Percentiles rank a stretch among this genome's conserved stretches.
These are phyloP conservation scores for Drosophila mimetica DNA, from an alignment of 2,888 invertebrate genomes.

Conservation along the genomic window DNA sequence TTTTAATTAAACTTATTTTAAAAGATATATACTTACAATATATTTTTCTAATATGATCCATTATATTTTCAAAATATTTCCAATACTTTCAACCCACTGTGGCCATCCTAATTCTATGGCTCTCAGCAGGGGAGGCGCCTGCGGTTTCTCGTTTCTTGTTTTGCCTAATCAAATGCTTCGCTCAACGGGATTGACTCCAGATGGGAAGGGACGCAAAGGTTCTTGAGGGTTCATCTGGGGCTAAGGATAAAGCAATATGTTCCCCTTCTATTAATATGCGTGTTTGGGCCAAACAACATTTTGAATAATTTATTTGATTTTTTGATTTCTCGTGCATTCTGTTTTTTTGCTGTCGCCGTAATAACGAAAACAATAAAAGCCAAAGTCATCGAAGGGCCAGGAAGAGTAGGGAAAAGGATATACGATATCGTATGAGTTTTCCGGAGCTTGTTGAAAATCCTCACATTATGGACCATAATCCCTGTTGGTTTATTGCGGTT, in stretches of 20 bases:
- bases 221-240: constrained; percentile 29
- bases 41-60: neutral
- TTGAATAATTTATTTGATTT: constrained; percentile 82
- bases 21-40: too few species aligned
- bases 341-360: constrained; percentile 39
- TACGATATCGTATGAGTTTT: constrained; percentile 28
- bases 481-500: constrained; percentile 77
- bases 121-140: constrained; percentile 46
- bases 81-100: neutral
- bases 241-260: constrained; percentile 41
- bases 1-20: too few species aligned
- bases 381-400: constrained; percentile 29
- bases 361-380: constrained; percentile 72
- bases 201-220: constrained; percentile 8
- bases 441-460: constrained; percentile 54
- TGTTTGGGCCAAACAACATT: constrained; percentile 44
- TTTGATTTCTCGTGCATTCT: constrained; percentile 69
- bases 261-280: constrained; percentile 59
- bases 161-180: constrained; percentile 50
- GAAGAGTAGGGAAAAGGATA: constrained; percentile 8
- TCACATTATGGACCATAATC: constrained; percentile 73
- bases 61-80: neutral
- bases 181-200: constrained; percentile 43
- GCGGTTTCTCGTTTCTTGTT: constrained; percentile 46
- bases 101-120: neutral